Percentiles rank a stretch among this genome's conserved stretches.
These are phyloP conservation scores for Bombus ignitus DNA, from an alignment of 1,140 invertebrate species.

Conservation along the genomic window DNA sequence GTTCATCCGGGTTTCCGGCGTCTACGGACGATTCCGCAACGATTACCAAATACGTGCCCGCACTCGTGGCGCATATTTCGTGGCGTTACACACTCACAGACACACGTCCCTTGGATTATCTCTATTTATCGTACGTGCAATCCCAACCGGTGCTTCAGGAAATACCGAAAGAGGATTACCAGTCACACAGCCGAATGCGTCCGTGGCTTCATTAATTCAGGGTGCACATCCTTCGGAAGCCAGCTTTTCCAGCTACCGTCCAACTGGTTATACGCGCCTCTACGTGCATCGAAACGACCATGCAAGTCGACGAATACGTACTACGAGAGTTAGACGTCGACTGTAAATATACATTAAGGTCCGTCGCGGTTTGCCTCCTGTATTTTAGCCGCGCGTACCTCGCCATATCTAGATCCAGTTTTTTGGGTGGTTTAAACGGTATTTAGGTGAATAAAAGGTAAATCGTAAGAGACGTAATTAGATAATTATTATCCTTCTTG, in stretches of 20 bases:
- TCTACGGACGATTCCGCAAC: slow-evolving; percentile 16
- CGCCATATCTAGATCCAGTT: background rate
- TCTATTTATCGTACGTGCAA: slow-evolving; percentile 67
- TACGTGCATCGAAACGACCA: background rate
- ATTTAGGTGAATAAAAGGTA: background rate
- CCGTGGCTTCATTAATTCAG: slow-evolving; percentile 65
- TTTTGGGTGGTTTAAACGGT: background rate
- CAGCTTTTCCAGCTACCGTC: slow-evolving; percentile 16
- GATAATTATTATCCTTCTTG: no score
- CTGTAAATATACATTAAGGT: slow-evolving; percentile 25
- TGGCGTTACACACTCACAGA: slow-evolving; percentile 9
- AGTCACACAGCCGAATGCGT: slow-evolving; percentile 59
- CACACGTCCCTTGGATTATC: slow-evolving; percentile 55
- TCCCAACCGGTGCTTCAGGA: slow-evolving; percentile 47
- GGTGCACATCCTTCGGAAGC: slow-evolving; percentile 50
- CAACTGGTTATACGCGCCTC: background rate
- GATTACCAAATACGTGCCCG: slow-evolving; percentile 21
- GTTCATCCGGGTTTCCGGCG: background rate
- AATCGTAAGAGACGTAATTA: no score
- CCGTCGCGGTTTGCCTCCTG: background rate
- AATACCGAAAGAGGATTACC: slow-evolving; percentile 64
- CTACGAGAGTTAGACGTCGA: background rate
- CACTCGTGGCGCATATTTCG: slow-evolving; percentile 40
- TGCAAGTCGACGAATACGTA: background rate
- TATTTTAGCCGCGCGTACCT: background rate